Conservation (phyloP, 2,888 invertebrate genomes). For the Drosophila stalkeri region DNA sequence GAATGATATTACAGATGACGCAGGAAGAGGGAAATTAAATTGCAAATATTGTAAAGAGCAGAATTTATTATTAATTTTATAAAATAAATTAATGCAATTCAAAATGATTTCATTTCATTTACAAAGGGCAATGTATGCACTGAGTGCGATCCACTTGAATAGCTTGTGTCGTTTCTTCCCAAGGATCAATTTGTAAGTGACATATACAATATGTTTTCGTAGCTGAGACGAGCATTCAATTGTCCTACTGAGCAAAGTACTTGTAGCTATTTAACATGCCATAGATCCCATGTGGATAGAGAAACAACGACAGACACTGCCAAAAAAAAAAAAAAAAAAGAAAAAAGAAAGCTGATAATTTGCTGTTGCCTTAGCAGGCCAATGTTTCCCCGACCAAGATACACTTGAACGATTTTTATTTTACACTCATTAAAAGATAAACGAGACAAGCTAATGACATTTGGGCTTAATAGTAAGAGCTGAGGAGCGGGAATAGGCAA, state of each 20-base stretch:
- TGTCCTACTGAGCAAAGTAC: slow-evolving; percentile 25
- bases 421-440: slow-evolving; percentile 80
- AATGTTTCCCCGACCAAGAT: slow-evolving; percentile 14
- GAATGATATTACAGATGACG: neutral
- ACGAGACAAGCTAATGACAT: slow-evolving; percentile 78
- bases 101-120: neutral
- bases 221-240: slow-evolving; percentile 7
- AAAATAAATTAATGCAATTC: neutral
- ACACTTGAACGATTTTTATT: slow-evolving; percentile 67
- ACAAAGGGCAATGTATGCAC: neutral
- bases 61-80: fast-evolving
- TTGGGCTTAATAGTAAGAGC: slow-evolving; percentile 63
- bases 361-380: slow-evolving; percentile 30
- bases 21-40: neutral
- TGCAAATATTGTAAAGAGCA: neutral
- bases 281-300: slow-evolving; percentile 27
- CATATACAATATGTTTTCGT: slow-evolving; percentile 26
- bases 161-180: neutral
- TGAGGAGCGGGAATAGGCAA: slow-evolving; percentile 8
- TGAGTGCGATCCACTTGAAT: neutral
- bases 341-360: slow-evolving; percentile 57
- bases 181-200: slow-evolving; percentile 19
- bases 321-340: slow-evolving; percentile 29
- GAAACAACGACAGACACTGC: slow-evolving; percentile 11
- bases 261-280: slow-evolving; percentile 30